Evolutionary conservation across 2,888 invertebrate genomes (phyloP), one percentile per base, ranked within the genome.

Genomic region (Drosophila melanosoma): DNA sequence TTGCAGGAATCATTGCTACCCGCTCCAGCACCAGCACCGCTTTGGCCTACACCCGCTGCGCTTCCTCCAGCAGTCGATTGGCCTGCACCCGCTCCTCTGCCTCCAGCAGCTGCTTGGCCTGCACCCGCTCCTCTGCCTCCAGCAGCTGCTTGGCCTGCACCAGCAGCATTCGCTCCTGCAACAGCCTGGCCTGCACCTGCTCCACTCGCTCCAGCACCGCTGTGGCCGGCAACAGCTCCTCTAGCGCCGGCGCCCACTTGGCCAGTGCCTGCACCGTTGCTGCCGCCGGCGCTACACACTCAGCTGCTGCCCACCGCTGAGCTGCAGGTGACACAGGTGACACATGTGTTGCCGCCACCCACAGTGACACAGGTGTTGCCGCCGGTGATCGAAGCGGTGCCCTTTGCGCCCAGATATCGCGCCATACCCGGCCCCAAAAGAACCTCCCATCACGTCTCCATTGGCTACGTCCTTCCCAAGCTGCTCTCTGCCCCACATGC

Each of bases 391-490:
- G 92, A 92, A 48, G 69, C 92, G 0, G 59, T 90, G n/a, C 89
- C 89, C 2, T 83, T 91, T 51, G 73, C 83, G 0, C 87, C 88
- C 32, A 81, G 71, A 20, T 92, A 92, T 53, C 92, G 93, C 8
- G 93, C 89, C 7, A 91, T 91, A 23, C 89, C 89, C 11, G 92
- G 92, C 23, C 92, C 92, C 10, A 91, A 91, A 61, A 91, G 90
- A 32, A 93, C 93, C 33, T 90, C 91, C 1, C 91, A 92, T 33
- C 91, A 91, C 1, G 79, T 92, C 0, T 91, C 93, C 38, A 63
- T 92, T 1, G 92, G 92, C 17, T 92, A 90, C 64, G 90, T 90
- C 0, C 91, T 91, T 49, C 92, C 92, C 20, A 87, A 87, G 49
- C 71, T 87, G 20, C 29, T 89, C 20, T 77, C 89, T 26, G 82